Conservation (phyloP, 2,888 invertebrate species). For the Hyppa rectilinea region DNA sequence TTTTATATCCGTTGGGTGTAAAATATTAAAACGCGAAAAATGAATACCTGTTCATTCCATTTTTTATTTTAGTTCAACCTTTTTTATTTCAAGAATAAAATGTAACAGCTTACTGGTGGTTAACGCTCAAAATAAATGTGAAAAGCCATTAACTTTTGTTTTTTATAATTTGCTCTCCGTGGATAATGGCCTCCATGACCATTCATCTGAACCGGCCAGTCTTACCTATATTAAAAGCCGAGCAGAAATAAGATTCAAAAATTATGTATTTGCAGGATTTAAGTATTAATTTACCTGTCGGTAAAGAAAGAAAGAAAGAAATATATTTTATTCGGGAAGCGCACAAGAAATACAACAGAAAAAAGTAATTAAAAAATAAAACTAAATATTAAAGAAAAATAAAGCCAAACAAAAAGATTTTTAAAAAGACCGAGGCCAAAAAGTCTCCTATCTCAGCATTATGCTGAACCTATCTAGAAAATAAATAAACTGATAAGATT, state of each 20-base stretch:
- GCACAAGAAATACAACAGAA: no score
- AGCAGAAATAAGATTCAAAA: constrained; percentile 22
- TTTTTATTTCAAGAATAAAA: constrained; percentile 2
- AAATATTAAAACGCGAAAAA: constrained; percentile 7
- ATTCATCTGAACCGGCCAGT: neutral
- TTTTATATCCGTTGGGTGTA: neutral
- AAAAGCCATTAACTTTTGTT: constrained; percentile 25
- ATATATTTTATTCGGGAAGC: no score
- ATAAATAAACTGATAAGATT: no score
- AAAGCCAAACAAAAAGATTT: no score
- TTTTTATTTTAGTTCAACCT: constrained; percentile 1
- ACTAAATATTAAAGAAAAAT: no score
- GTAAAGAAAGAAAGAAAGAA: no score
- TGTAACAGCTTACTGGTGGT: constrained; percentile 4
- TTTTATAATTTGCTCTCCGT: constrained; percentile 23
- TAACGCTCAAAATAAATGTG: constrained; percentile 9
- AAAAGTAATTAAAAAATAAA: no score
- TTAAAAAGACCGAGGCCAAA: no score
- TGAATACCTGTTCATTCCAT: no score
- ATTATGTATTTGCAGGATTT: constrained; percentile 8
- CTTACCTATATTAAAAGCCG: neutral
- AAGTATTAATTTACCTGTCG: constrained; percentile 2
- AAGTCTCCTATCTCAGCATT: no score
- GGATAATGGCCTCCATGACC: constrained; percentile 19
- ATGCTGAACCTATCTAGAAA: no score